These are phyloP conservation scores for Agraylea sexmaculata DNA, from an alignment of 1,140 invertebrate genomes.

Conservation along the genomic window DNA sequence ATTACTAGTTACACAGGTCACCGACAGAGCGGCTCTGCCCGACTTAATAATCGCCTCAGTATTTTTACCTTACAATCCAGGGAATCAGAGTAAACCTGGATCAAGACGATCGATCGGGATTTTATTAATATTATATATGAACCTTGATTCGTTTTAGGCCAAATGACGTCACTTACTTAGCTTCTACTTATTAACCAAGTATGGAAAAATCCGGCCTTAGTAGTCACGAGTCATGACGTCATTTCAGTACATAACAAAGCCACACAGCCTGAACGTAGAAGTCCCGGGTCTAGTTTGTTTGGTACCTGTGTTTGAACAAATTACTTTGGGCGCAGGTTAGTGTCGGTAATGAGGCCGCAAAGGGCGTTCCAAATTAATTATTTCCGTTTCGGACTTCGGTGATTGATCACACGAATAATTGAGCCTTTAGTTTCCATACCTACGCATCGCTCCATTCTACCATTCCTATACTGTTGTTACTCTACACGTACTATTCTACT, in stretches of 20 bases:
- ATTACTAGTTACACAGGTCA: too few relatives aligned
- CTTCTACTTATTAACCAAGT: not conserved
- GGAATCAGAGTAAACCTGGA: too few relatives aligned
- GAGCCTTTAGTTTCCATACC: too few relatives aligned
- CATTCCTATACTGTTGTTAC: not conserved
- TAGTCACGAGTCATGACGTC: not conserved
- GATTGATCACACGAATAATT: constrained; percentile 19
- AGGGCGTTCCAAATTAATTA: constrained; percentile 18
- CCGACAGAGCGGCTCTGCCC: too few relatives aligned
- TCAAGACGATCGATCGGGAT: too few relatives aligned
- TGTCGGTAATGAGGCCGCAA: constrained; percentile 16
- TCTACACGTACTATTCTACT: not conserved
- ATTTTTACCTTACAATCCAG: too few relatives aligned
- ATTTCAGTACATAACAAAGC: not conserved
- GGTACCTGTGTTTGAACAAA: constrained; percentile 14
- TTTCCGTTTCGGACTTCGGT: constrained; percentile 16
- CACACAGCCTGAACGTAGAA: not conserved
- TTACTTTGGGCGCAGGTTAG: constrained; percentile 12
- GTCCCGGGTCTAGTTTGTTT: not conserved
- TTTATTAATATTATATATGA: too few relatives aligned
- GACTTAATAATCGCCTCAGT: too few relatives aligned
- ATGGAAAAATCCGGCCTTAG: not conserved
- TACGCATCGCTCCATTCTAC: constrained; percentile 7
- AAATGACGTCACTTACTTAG: too few relatives aligned
- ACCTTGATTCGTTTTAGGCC: too few relatives aligned